Base-by-base conservation (phyloP, 2,113 vertebrate genomes). In the Syngnathus typhle region DNA sequence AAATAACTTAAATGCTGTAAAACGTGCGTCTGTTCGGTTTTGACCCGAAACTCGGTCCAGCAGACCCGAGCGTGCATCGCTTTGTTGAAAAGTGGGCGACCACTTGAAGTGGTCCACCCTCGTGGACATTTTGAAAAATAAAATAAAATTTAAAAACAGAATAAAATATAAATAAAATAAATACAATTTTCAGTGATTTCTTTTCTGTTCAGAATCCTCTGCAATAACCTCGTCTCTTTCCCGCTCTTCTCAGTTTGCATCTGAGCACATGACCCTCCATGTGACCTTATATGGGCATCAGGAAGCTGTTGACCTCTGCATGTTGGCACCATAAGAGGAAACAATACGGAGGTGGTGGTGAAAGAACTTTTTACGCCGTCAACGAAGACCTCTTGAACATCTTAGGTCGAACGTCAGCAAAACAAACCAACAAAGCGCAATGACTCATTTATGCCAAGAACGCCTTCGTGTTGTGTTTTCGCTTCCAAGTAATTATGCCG, bases 1-100 rank as follows among this genome's bases (percentile, higher is more conserved):
- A 81, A 32, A 82, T 74, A 71, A 80, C 79, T 79, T 79, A 77
- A 87, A 78, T 72, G 65, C 67, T 52, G 21, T 1, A 65, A 12
- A 58, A 58, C 56, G 3, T 60, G 63, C 61, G 74, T 70, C 47
- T 0, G 6, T 78, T 62, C 72, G 36, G 58, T 59, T 73, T 39
- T 55, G 75, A 75, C 73, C 65, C 59, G 66, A 23, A 79, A 70
- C 60, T 0, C 2, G 36, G 18, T 32, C 36, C 58, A 38, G 62
- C 2, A 15, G n/a, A 51, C 82, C 63, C 59, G 3, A 0, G 51
- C 63, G 58, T 2, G 16, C 6, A 2, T 21, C 27, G 0, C 72
- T 70, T 68, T 47, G 60, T n/a, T 70, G 66, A 60, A 66, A 47
- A 32, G 46, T 52, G 49, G 2, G 49, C 7, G 1, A 21, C 19